phyloP scores from a whole-genome alignment of 2,797 vertebrate genomes.

The Pangasius larnaudii region DNA sequence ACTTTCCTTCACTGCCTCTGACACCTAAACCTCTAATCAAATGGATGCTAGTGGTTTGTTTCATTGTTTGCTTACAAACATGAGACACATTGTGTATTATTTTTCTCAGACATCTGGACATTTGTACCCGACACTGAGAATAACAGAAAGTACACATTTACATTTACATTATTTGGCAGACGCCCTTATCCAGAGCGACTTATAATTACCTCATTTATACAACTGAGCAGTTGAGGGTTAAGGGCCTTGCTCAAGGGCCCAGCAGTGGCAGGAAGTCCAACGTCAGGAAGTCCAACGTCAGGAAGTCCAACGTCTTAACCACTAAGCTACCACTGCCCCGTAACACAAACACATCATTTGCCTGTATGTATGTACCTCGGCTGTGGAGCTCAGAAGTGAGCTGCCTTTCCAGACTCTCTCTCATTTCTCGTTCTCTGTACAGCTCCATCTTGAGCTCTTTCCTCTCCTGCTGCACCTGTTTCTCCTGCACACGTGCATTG shows the following conservation, averaged over 20 bases:
- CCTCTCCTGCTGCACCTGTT: constrained; percentile 87
- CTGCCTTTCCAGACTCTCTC: constrained; percentile 86
- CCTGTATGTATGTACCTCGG: constrained; percentile 69
- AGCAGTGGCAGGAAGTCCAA: too few species aligned
- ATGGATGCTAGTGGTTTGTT: neutral
- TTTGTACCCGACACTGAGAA: neutral
- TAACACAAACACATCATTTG: neutral
- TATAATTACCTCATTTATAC: too few species aligned
- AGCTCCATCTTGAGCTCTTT: constrained; percentile 87
- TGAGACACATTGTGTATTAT: neutral
- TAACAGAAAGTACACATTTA: neutral
- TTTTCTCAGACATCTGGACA: neutral
- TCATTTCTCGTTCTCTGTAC: constrained; percentile 83
- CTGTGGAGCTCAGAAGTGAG: constrained; percentile 87
- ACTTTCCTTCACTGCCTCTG: neutral
- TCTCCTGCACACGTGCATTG: constrained; percentile 86
- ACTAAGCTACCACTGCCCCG: too few species aligned
- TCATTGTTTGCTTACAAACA: neutral
- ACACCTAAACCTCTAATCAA: neutral
- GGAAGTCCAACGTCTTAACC: too few species aligned
- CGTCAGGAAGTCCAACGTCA: too few species aligned
- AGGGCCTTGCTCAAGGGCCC: too few species aligned
- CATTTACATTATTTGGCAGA: too few species aligned
- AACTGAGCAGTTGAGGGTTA: too few species aligned
- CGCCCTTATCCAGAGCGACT: too few species aligned